Base-by-base conservation (phyloP, 2,113 vertebrate species). In the Rhabdornis inornatus region DNA sequence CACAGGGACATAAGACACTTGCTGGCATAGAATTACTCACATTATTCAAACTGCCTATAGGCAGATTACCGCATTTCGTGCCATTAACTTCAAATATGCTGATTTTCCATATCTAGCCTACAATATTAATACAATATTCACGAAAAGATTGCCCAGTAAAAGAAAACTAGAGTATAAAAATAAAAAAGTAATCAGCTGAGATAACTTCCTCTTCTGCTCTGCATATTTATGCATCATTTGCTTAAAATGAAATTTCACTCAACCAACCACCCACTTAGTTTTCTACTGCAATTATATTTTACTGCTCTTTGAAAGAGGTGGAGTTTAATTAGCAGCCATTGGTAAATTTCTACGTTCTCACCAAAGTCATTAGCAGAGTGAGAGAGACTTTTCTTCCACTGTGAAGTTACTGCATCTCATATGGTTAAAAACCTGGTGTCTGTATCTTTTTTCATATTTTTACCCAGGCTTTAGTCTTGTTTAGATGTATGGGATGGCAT, bases 241-340 rank as follows among this genome's bases (percentile, higher is more conserved):
- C 75, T 82, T 84, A 56, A 96, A 94, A 90, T 66, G 2, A 81
- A 66, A 92, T 90, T 94, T 92, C 47, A 89, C 9, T 87, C n/a
- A 53, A 35, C 21, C 0, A 10, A 71, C 35, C 44, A 93, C 40
- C 56, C 10, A 2, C 25, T 31, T 60, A 16, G 18, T 76, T 94
- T 89, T 72, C 50, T 86, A 40, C 15, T 47, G 45, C 50, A 83
- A 37, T 77, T 83, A 6, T 52, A 74, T 80, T 86, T 89, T 90
- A 85, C 23, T 74, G 33, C 27, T 83, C 39, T 86, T 83, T 83
- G 71, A 61, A 80, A 72, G 27, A 50, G 24, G 6, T 2, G 7
- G 12, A 7, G 25, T 23, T n/a, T 53, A 65, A 70, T 72, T 65
- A 76, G 39, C 75, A 74, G 57, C 17, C 17, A 28, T 53, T 25